A percentile compares a stretch with the other conserved stretches of the same genome.
phyloP scores from a whole-genome alignment of 2,888 invertebrate genomes.

The Stegana nigrithorax region DNA sequence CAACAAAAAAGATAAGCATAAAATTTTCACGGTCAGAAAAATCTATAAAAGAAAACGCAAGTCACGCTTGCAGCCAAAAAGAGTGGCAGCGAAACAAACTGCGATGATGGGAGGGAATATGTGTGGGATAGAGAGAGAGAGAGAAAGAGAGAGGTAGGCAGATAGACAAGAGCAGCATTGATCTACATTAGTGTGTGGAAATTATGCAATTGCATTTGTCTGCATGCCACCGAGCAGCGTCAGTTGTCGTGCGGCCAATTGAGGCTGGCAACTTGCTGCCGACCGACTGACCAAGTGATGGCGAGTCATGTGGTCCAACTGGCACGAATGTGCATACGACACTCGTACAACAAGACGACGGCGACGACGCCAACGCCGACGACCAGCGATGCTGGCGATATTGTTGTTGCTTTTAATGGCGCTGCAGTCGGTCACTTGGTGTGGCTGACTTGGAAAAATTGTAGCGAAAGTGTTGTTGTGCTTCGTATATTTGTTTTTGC shows the following conservation, averaged over 20 bases:
- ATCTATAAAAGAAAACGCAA: no score
- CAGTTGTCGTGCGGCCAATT: no score
- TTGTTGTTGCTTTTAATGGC: not conserved
- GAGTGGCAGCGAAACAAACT: no score
- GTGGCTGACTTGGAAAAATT: conserved; percentile 27
- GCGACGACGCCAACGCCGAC: conserved; percentile 19
- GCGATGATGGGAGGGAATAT: no score
- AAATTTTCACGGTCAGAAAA: conserved; percentile 47
- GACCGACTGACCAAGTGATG: conserved; percentile 38
- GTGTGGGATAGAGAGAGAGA: conserved; percentile 35
- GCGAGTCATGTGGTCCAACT: conserved; percentile 32
- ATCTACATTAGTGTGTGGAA: no score
- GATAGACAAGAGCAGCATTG: no score
- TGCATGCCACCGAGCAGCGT: no score
- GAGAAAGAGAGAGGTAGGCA: conserved; percentile 33
- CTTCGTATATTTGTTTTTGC: not conserved
- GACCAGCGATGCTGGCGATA: conserved; percentile 34
- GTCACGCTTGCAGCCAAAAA: no score
- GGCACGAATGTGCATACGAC: conserved; percentile 28
- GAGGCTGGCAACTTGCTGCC: conserved; percentile 25
- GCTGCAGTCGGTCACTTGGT: not conserved
- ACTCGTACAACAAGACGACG: conserved; percentile 2
- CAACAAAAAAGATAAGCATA: conserved; percentile 3
- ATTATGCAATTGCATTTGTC: no score
- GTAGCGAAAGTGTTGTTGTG: conserved; percentile 41